phyloP scores from a whole-genome alignment of 2,888 invertebrate genomes.

The Calameuta filiformis region DNA sequence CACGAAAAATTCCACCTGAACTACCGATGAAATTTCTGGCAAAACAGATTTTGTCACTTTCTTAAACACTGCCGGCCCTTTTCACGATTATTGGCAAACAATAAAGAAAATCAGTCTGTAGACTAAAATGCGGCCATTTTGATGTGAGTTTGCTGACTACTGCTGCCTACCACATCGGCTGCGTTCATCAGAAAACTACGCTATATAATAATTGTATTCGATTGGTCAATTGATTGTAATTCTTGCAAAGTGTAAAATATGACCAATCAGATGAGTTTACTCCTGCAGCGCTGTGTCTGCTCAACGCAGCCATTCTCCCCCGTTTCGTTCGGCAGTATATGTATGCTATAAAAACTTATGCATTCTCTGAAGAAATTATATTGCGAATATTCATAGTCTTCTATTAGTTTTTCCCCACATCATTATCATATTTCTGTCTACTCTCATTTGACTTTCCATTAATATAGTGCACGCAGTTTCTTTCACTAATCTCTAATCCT shows the following conservation, averaged over 20 bases:
- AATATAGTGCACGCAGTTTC: no score
- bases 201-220: no score
- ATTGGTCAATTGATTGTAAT: background rate
- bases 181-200: background rate
- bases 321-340: background rate
- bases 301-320: background rate
- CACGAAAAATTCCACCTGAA: constrained; percentile 64
- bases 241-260: no score
- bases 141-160: constrained; percentile 59
- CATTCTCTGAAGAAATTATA: no score
- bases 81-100: constrained; percentile 78
- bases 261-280: background rate
- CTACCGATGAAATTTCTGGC: constrained; percentile 65
- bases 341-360: no score
- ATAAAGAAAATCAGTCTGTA: constrained; percentile 78
- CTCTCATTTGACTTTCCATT: no score
- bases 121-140: constrained; percentile 90
- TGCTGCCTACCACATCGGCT: background rate
- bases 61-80: constrained; percentile 66
- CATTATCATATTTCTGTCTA: no score
- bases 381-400: no score
- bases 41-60: constrained; percentile 49
- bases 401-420: no score
- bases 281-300: background rate
- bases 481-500: no score